A percentile compares a stretch with the other conserved stretches of the same genome.
Conservation (phyloP, 2,888 invertebrate species). For the Trimorus sp. region DNA sequence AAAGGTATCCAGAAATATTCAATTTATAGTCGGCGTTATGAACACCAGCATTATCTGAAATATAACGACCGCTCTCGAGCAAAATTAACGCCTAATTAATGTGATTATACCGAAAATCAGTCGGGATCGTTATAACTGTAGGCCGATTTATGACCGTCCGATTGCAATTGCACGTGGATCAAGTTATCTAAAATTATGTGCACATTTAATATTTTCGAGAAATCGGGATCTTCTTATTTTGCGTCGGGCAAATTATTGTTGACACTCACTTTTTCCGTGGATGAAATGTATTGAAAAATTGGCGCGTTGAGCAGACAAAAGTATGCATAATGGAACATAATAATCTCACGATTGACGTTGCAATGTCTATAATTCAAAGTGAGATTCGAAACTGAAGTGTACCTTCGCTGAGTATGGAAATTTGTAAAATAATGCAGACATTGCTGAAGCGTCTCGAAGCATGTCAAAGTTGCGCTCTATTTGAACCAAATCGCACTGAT, state of each 20-base stretch:
- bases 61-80: neutral
- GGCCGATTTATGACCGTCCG: no score
- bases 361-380: slow-evolving; percentile 33
- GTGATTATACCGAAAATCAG: slow-evolving; percentile 31
- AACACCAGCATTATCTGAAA: neutral
- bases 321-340: neutral
- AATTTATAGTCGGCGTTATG: slow-evolving; percentile 31
- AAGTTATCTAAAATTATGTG: no score
- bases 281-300: no score
- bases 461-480: slow-evolving; percentile 61
- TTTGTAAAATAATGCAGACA: slow-evolving; percentile 49
- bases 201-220: no score
- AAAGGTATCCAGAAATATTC: slow-evolving; percentile 9
- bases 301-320: neutral
- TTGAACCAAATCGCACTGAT: slow-evolving; percentile 40
- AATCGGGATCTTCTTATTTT: no score
- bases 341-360: neutral
- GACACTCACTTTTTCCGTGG: no score
- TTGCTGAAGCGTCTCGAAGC: slow-evolving; percentile 54
- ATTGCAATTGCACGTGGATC: no score
- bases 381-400: slow-evolving; percentile 14
- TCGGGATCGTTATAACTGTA: slow-evolving; percentile 45
- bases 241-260: no score
- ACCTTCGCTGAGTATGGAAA: slow-evolving; percentile 39
- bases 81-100: slow-evolving; percentile 41